Evolutionary conservation across 64 coral and sea anemone species (phyloP), one percentile per base, ranked within the genome.

Genomic region (Porites australiensis): DNA sequence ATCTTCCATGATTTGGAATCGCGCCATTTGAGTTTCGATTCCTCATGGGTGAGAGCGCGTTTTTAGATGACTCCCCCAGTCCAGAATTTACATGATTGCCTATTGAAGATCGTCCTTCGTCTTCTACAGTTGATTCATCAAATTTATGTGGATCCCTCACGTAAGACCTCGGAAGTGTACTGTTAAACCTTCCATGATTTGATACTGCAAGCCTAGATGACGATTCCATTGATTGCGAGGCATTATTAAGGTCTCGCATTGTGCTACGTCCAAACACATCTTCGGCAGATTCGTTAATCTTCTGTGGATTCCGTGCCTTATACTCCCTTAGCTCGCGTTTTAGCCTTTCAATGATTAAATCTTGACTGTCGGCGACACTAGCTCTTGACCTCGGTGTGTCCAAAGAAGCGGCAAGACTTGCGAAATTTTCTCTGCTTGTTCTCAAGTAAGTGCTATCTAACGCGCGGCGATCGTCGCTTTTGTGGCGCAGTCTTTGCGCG

Each of bases 341-440:
- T 18, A 91, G 44, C 75, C 89, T 91, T 54, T 91, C 89, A 14
- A 91, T 91, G 4, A 82, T 84, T 48, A 83, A 75, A 74, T 91
- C 89, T 64, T 91, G 89, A 16, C 67, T 72, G 62, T 84, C 81
- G 47, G 79, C 78, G 48, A 84, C 79, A 57, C 89, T 91, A 13
- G 79, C 81, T 58, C 89, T 44, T 54, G 68, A 82, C 16, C 89
- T 49, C 8, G 64, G 89, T 3, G 57, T 79, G 51, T 80, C 55
- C 16, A 91, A 82, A n/a, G 88, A 90, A 54, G 88, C 52, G 20
- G 64, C 52, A 13, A 74, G 18, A 75, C 54, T 59, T 20, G 51
- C 4, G 70, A 88, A 59, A 88, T 84, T 81, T 13, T 44, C 81
- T 16, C 52, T 62, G 51, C 20, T 91, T 49, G 61, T 64, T 49